Conservation (phyloP, 2,797 vertebrate species). For the Myotis findleyi region DNA sequence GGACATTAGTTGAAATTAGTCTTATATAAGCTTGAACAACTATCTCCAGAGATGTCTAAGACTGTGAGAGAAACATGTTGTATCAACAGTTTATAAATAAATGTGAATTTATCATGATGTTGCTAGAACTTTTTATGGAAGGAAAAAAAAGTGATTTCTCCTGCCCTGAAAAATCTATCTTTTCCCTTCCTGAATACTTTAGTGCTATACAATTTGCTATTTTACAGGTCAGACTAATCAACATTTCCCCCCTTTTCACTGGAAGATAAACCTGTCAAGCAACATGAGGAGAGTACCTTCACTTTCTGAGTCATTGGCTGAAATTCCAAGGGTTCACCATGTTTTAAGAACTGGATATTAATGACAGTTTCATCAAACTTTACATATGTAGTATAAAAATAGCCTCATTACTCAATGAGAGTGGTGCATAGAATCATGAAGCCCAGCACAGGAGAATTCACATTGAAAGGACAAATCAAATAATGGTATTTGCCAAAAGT, state of each 20-base stretch:
- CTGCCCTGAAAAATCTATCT: background rate
- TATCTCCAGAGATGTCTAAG: constrained; percentile 43
- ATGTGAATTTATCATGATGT: constrained; percentile 48
- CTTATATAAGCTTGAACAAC: constrained; percentile 39
- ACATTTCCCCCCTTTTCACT: background rate
- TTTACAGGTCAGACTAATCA: background rate
- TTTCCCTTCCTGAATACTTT: background rate
- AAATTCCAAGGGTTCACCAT: background rate
- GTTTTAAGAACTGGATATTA: constrained; percentile 21
- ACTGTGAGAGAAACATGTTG: constrained; percentile 27
- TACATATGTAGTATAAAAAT: background rate
- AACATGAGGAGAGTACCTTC: background rate
- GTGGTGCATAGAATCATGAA: background rate
- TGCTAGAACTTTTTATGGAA: constrained; percentile 53
- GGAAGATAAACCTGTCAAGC: background rate
- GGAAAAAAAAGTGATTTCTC: background rate
- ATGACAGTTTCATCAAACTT: background rate
- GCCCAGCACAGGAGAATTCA: background rate
- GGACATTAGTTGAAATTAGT: constrained; percentile 51
- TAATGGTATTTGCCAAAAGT: constrained; percentile 79
- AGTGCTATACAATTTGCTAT: background rate
- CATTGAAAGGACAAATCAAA: constrained; percentile 35
- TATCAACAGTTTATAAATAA: constrained; percentile 69
- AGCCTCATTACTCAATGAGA: background rate
- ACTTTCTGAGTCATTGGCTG: background rate